Percentiles rank a stretch among this genome's conserved stretches.
phyloP scores from a whole-genome alignment of 2,113 vertebrate species.

The Nothoprocta perdicaria region DNA sequence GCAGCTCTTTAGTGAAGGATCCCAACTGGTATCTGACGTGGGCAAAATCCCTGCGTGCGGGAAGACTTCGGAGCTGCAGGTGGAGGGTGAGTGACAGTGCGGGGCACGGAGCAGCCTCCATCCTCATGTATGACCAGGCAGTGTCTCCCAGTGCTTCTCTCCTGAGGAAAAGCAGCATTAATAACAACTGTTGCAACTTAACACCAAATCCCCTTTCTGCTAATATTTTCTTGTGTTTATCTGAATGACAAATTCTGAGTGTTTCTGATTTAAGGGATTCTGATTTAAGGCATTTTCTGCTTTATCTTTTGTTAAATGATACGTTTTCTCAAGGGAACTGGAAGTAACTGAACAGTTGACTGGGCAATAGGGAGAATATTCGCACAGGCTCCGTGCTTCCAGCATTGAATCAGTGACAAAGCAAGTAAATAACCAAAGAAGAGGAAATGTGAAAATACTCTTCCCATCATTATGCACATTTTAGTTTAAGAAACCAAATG shows the following conservation, averaged over 20 bases:
- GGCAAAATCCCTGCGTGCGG: background rate
- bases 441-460: background rate
- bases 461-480: background rate
- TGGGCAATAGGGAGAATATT: background rate
- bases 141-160: background rate
- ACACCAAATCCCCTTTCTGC: background rate
- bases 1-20: background rate
- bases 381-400: background rate
- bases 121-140: background rate
- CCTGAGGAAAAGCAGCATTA: background rate
- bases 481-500: conserved; percentile 42
- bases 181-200: background rate
- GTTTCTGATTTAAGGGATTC: background rate
- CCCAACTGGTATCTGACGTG: no score
- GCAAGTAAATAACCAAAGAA: background rate
- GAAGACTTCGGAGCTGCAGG: background rate
- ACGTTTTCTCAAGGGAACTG: background rate
- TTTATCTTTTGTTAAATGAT: background rate
- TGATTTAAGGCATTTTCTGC: background rate
- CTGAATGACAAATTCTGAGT: background rate
- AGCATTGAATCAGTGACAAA: background rate
- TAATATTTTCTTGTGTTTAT: background rate
- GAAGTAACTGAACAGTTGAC: background rate
- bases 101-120: background rate
- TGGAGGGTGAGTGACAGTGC: background rate